Evolutionary conservation across 2,888 invertebrate species (phyloP), one percentile per base, ranked within the genome.

Genomic region (Tridacna gigas): DNA sequence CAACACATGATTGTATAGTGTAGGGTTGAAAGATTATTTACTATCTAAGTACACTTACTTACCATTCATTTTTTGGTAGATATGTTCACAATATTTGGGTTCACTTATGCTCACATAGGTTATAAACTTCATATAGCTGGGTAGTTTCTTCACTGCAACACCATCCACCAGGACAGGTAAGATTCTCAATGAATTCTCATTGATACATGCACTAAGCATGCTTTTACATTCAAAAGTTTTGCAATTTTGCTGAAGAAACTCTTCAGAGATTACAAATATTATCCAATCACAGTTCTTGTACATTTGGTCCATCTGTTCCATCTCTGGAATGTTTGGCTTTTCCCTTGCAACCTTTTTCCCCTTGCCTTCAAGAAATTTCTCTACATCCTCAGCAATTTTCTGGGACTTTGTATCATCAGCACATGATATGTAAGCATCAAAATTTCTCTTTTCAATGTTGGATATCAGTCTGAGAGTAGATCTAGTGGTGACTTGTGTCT

Each of bases 201-300:
- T 5, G 15, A 86, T 74, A 74, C 80, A 74, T 2, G 61, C 18
- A 0, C 15, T 7, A 7, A 88, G 56, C 9, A 76, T 77, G 18
- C 67, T 28, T 0, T 77, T 48, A 15, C 77, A 48, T 71, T 75
- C 61, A 4, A 83, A 79, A 0, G 69, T 71, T 51, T 71, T 78
- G 5, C 76, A 63, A 9, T 15, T 5, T 3, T 77, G 37, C 56
- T 71, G 45, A 11, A 82, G 9, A 22, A 84, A 61, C 47, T 65
- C 25, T 65, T 80, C 63, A 2, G 89, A 86, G 0, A 86, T 67
- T 0, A 89, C 66, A 51, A 86, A 82, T 26, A 89, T 81, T n/a
- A 83, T 66, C 88, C 88, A 88, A n/a, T 76, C 75, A 12, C 75
- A 80, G 2, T 37, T 37, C 7, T 37, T 7, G 7, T 4, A 37